A percentile compares a stretch with the other conserved stretches of the same genome.
Conservation (phyloP, 1,140 invertebrate genomes). For the Sipha flava region DNA sequence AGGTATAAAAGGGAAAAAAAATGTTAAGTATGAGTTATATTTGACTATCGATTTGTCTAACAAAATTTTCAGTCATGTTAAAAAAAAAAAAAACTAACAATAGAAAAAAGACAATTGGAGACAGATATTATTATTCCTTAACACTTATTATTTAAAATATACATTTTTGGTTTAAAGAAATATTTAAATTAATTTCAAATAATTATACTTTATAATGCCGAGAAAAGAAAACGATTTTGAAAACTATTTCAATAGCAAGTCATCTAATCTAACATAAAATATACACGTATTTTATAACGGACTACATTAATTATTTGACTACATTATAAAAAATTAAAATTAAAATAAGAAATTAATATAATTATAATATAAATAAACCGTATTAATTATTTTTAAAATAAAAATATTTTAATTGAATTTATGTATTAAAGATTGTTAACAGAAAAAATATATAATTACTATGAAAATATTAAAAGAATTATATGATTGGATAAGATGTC, state of each 20-base stretch:
- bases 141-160: background rate
- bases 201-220: background rate
- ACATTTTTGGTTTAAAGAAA: background rate
- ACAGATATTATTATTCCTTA: conserved; percentile 4
- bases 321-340: too few species aligned
- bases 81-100: background rate
- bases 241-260: background rate
- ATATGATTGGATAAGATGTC: background rate
- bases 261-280: too few species aligned
- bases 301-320: too few species aligned
- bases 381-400: too few species aligned
- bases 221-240: background rate
- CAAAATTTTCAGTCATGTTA: background rate
- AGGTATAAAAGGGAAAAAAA: background rate
- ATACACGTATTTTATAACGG: too few species aligned
- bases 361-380: too few species aligned
- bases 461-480: too few species aligned
- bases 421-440: too few species aligned
- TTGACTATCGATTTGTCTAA: conserved; percentile 12
- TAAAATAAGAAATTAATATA: too few species aligned
- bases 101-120: background rate
- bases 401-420: too few species aligned
- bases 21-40: background rate
- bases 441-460: too few species aligned
- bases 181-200: conserved; percentile 8